Evolutionary conservation across 1,140 invertebrate species (phyloP), one percentile per base, ranked within the genome.

Genomic region (Holcopasites calliopsidis): DNA sequence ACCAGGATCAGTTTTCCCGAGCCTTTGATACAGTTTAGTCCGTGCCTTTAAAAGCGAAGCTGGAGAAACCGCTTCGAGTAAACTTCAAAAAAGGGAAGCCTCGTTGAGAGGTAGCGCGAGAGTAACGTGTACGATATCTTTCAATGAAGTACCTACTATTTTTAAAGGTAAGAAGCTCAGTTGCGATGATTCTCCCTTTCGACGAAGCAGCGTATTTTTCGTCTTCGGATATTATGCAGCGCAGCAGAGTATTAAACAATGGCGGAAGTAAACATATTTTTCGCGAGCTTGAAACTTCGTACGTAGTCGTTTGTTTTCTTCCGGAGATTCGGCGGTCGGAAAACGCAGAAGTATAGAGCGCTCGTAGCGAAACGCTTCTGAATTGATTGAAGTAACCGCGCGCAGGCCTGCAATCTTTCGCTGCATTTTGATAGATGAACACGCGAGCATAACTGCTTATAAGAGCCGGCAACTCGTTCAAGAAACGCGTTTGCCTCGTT

Each of bases 401-500:
- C n/a, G n/a, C n/a, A n/a, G n/a, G n/a, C 13, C n/a, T 55, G 52
- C 23, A 60, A 60, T 70, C 54, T 49, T 54, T 33, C 16, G 54
- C 1, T 21, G 66, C 31, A 42, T 68, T 61, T 42, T 74, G 58
- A 58, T 38, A 68, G 57, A 77, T 47, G 73, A 52, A 49, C 66
- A 74, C 72, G 72, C 54, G 28, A 76, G 73, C 62, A 60, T n/a
- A n/a, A n/a, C n/a, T n/a, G n/a, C n/a, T n/a, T n/a, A n/a, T n/a
- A n/a, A n/a, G n/a, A n/a, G n/a, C n/a, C 62, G 77, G 58, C 65
- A 80, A 82, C 73, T 86, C 78, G 73, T 61, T 40, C 72, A 33
- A 23, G 55, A 76, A 77, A 77, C 80, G 72, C 73, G 79, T 85
- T 82, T 79, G 73, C 65, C n/a, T n/a, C n/a, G n/a, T n/a, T n/a